Evolutionary conservation across 1,140 invertebrate species (phyloP).

Genomic region (Drosophila trapezifrons): DNA sequence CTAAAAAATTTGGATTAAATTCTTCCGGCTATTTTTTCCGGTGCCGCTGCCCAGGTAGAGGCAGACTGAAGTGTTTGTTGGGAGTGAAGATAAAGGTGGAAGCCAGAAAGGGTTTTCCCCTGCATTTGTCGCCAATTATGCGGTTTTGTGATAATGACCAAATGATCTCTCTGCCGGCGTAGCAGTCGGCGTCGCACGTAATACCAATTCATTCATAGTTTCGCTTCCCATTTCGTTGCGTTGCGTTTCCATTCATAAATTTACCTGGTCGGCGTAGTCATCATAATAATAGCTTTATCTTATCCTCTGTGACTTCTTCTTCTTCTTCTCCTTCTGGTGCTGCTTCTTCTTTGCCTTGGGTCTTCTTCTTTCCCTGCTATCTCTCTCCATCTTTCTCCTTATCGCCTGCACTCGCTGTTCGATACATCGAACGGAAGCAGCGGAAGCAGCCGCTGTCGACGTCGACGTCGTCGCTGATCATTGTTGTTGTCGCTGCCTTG

Average conservation of each 20-base stretch:
- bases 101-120: slow-evolving; percentile 31
- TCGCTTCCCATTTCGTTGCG: slow-evolving; percentile 18
- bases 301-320: slow-evolving; percentile 19
- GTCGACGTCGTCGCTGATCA: slow-evolving; percentile 15
- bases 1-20: background rate
- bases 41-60: slow-evolving; percentile 15
- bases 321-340: background rate
- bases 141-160: slow-evolving; percentile 83
- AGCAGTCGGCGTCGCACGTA: slow-evolving; percentile 63
- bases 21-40: slow-evolving; percentile 24
- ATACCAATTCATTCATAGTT: slow-evolving; percentile 81
- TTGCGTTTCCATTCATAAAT: slow-evolving; percentile 79
- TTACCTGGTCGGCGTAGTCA: slow-evolving; percentile 76
- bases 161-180: slow-evolving; percentile 64
- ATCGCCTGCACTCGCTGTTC: slow-evolving; percentile 44
- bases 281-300: slow-evolving; percentile 81
- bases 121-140: slow-evolving; percentile 81
- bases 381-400: slow-evolving; percentile 17
- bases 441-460: slow-evolving; percentile 71
- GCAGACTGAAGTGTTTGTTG: background rate
- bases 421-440: slow-evolving; percentile 80
- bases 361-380: slow-evolving; percentile 5
- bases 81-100: slow-evolving; percentile 18
- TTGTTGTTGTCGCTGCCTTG: slow-evolving; percentile 33
- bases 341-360: slow-evolving; percentile 6